Percentiles rank a stretch among this genome's conserved stretches.
Conservation (phyloP, 2,888 invertebrate genomes). For the Acrobasis consociella region DNA sequence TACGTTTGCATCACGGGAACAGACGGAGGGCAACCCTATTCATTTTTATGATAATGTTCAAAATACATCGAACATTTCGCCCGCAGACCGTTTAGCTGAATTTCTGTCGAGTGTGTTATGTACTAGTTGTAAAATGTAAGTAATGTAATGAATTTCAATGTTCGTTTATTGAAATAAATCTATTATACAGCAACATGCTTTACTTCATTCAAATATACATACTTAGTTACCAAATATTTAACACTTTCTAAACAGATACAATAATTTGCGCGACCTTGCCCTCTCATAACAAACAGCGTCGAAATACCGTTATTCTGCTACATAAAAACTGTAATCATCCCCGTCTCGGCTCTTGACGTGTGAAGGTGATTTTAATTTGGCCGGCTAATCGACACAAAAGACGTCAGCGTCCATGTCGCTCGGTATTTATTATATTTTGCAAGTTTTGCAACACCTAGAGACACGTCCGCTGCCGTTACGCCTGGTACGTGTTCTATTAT, state of each 20-base stretch:
- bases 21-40: too few relatives aligned
- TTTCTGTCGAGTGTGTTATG: too few relatives aligned
- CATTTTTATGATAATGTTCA: too few relatives aligned
- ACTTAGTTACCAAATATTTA: too few relatives aligned
- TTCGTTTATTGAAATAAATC: too few relatives aligned
- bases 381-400: slow-evolving; percentile 25
- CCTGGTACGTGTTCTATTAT: slow-evolving; percentile 61
- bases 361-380: slow-evolving; percentile 21
- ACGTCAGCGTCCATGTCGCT: slow-evolving; percentile 25
- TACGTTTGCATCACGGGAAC: too few relatives aligned
- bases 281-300: not conserved
- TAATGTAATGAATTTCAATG: too few relatives aligned
- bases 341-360: slow-evolving; percentile 9
- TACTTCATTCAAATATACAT: too few relatives aligned
- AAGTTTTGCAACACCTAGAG: slow-evolving; percentile 48
- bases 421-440: slow-evolving; percentile 39
- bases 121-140: too few relatives aligned
- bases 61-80: too few relatives aligned
- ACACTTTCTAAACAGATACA: slow-evolving; percentile 15
- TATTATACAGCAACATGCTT: too few relatives aligned
- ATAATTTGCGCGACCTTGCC: slow-evolving; percentile 18
- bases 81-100: not conserved
- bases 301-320: slow-evolving; percentile 16
- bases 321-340: slow-evolving; percentile 20
- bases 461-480: slow-evolving; percentile 50